phyloP scores from a whole-genome alignment of 2,888 invertebrate genomes.

The Athalia rosae region DNA sequence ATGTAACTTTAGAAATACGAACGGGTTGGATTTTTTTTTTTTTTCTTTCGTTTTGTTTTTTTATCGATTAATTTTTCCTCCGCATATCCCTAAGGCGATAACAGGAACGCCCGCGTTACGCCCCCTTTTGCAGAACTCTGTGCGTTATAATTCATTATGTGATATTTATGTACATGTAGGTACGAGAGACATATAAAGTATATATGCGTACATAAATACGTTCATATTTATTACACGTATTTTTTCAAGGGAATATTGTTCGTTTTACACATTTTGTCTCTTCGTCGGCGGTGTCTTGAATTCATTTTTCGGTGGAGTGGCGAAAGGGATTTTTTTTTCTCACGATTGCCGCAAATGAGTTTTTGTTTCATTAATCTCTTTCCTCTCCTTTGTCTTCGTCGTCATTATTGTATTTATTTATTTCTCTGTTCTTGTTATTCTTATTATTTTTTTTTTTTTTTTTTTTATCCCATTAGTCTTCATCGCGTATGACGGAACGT shows the following conservation, averaged over 20 bases:
- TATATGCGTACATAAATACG: not conserved
- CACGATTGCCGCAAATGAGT: too few species aligned
- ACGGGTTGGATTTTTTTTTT: too few species aligned
- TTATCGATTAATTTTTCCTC: not conserved
- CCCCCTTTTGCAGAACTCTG: not conserved
- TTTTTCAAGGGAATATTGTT: not conserved
- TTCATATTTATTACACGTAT: not conserved
- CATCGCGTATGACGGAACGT: not conserved
- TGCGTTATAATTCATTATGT: too few species aligned
- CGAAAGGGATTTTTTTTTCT: too few species aligned
- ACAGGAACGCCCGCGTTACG: constrained; percentile 40
- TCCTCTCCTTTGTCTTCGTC: too few species aligned
- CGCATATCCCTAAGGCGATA: constrained; percentile 12
- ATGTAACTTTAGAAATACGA: too few species aligned
- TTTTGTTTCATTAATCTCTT: too few species aligned
- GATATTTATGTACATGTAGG: not conserved
- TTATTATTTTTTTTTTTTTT: too few species aligned
- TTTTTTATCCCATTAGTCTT: too few species aligned
- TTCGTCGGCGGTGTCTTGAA: not conserved
- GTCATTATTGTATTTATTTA: too few species aligned
- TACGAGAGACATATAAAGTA: not conserved
- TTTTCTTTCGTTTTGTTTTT: too few species aligned
- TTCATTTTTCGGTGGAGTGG: not conserved
- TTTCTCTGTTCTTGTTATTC: too few species aligned
- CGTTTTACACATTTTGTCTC: not conserved